Conservation (phyloP, 2,113 vertebrate genomes). For the Actenoides lindsayi region DNA sequence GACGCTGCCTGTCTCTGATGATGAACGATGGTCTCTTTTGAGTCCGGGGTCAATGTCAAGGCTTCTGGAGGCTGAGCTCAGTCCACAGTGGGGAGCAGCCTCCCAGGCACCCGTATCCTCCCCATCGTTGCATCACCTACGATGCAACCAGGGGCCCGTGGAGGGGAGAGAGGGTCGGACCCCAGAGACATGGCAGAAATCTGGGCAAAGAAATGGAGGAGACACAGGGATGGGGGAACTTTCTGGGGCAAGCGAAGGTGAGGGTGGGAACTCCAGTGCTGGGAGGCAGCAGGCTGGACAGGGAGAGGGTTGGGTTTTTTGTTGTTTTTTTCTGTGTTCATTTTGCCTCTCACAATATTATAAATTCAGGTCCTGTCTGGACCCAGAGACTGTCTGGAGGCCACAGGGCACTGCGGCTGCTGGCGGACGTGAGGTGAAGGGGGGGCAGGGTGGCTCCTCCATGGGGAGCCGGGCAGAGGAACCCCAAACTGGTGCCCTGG, state of each 20-base stretch:
- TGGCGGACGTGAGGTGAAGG: neutral
- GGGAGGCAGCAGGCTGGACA: neutral
- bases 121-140: neutral
- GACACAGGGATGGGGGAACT: neutral
- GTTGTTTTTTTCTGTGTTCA: neutral
- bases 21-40: neutral
- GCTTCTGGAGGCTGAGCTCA: neutral
- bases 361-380: neutral
- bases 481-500: neutral
- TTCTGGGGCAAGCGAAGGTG: neutral
- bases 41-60: neutral
- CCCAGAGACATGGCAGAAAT: neutral
- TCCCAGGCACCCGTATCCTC: neutral
- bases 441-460: neutral
- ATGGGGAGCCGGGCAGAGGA: neutral
- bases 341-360: neutral
- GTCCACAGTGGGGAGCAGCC: neutral
- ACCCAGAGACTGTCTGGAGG: neutral
- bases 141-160: neutral
- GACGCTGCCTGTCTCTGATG: neutral
- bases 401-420: neutral
- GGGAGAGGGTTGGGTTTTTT: neutral
- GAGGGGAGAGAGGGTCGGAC: neutral
- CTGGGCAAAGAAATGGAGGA: neutral
- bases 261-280: no score